phyloP scores from a whole-genome alignment of 2,113 vertebrate genomes.

The Murina feae region DNA sequence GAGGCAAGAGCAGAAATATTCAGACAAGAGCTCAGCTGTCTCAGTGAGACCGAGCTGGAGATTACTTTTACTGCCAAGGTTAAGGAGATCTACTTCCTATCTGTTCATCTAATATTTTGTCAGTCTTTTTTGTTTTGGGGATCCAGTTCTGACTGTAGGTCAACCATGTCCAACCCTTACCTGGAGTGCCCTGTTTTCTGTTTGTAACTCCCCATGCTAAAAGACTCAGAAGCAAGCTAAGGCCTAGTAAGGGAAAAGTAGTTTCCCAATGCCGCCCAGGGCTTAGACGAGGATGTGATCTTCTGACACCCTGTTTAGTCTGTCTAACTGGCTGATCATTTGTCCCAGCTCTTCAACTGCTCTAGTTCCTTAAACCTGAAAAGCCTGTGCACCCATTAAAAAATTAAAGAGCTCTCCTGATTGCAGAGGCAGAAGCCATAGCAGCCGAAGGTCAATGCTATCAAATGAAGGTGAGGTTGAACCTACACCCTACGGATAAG shows the following conservation, averaged over 20 bases:
- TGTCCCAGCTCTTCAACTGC: background rate
- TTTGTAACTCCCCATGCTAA: background rate
- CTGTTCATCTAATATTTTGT: background rate
- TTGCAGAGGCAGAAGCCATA: background rate
- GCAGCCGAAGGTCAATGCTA: background rate
- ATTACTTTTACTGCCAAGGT: background rate
- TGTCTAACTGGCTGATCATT: background rate
- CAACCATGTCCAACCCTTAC: background rate
- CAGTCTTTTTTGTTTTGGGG: background rate
- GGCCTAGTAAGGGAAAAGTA: background rate
- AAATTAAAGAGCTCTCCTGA: background rate
- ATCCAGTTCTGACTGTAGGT: background rate
- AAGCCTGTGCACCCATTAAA: background rate
- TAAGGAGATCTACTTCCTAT: background rate
- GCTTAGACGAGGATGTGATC: background rate
- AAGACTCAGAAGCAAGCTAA: background rate
- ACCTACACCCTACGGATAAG: background rate
- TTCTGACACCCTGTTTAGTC: background rate
- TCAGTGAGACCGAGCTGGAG: background rate
- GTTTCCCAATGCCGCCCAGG: background rate
- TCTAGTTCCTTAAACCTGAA: background rate
- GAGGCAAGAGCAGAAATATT: background rate
- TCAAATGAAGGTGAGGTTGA: background rate
- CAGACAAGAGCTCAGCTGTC: fast-evolving
- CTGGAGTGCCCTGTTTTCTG: background rate